Conservation (phyloP, 2,888 invertebrate genomes). For the Drosophila meridiana region DNA sequence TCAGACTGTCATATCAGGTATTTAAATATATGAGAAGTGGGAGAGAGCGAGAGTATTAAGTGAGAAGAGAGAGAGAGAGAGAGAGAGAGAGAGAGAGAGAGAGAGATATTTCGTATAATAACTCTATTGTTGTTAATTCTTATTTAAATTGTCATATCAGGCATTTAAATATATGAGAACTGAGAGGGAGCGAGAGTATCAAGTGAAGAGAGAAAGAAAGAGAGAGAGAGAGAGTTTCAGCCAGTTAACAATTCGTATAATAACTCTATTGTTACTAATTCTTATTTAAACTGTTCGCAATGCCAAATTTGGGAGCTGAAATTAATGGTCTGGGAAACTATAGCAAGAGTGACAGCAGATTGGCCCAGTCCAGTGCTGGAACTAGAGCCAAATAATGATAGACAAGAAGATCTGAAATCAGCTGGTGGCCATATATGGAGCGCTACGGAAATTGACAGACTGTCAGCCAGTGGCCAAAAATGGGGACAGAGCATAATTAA, state of each 20-base stretch:
- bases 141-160: not conserved
- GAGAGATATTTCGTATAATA: no score
- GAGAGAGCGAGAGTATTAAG: not conserved
- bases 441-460: conserved; percentile 58
- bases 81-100: not conserved
- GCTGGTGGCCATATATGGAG: conserved; percentile 46
- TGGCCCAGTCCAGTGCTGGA: not conserved
- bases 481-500: conserved; percentile 30
- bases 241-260: no score
- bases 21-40: not conserved
- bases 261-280: conserved; percentile 1
- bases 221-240: not conserved
- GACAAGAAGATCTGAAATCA: conserved; percentile 23
- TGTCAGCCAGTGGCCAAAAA: conserved; percentile 32
- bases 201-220: not conserved
- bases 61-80: not conserved
- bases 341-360: not conserved
- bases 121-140: no score
- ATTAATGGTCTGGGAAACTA: conserved; percentile 57
- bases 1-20: not conserved
- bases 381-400: conserved; percentile 13
- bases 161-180: not conserved
- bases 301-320: conserved; percentile 48
- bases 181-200: not conserved
- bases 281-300: conserved; percentile 10